These are phyloP conservation scores for Hypsopygia costalis DNA, from an alignment of 2,888 invertebrate species.

Conservation along the genomic window DNA sequence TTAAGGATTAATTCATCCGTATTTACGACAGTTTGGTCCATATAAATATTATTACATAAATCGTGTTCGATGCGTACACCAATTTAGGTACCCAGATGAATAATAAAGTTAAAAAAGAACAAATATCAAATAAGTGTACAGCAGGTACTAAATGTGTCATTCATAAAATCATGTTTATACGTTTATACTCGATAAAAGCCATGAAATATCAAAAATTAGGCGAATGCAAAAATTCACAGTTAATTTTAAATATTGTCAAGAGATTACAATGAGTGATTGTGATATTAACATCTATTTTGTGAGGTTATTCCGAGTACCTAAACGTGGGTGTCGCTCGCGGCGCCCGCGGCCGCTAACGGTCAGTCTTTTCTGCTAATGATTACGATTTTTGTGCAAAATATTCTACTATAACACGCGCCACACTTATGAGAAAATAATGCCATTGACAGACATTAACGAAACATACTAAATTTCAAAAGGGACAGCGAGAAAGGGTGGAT, in stretches of 20 bases:
- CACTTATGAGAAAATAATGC: background rate
- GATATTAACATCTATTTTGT: conserved; percentile 14
- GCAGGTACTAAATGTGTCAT: too few species aligned
- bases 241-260: conserved; percentile 11
- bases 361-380: conserved; percentile 77
- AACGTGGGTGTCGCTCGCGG: conserved; percentile 51
- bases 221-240: too few species aligned
- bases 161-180: too few species aligned
- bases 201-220: too few species aligned
- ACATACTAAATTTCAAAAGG: too few species aligned
- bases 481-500: too few species aligned
- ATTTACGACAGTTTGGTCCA: conserved; percentile 80
- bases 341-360: conserved; percentile 75
- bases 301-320: conserved; percentile 49
- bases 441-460: background rate
- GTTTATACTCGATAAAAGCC: too few species aligned
- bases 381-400: conserved; percentile 80
- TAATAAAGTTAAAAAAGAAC: conserved; percentile 3
- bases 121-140: conserved; percentile 1
- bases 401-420: conserved; percentile 44
- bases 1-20: conserved; percentile 74
- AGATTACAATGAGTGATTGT: background rate
- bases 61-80: conserved; percentile 54
- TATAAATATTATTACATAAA: conserved; percentile 76
- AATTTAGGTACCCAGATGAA: conserved; percentile 53